Conservation (phyloP, 2,888 invertebrate species). For the Allolobophora icterica region DNA sequence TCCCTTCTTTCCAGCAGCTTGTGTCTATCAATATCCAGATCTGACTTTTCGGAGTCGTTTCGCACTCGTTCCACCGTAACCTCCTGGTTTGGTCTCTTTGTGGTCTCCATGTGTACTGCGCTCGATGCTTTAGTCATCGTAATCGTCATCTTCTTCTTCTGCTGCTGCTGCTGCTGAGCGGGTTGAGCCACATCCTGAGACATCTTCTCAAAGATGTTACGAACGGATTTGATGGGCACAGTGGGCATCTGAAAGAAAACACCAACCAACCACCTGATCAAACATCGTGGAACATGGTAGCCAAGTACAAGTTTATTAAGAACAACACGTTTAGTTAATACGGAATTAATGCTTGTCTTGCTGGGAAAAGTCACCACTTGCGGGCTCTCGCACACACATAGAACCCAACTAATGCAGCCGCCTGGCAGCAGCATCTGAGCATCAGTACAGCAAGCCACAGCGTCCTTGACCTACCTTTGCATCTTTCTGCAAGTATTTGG, state of each 20-base stretch:
- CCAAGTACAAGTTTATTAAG: not conserved
- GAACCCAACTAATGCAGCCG: not conserved
- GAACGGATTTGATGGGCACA: constrained; percentile 37
- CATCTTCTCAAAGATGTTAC: constrained; percentile 41
- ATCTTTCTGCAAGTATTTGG: too few relatives aligned
- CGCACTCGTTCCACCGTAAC: not conserved
- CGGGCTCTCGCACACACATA: not conserved
- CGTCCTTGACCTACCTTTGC: too few relatives aligned
- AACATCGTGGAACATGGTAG: not conserved
- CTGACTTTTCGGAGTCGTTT: not conserved
- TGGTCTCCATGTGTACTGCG: not conserved
- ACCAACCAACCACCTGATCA: not conserved
- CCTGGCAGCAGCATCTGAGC: not conserved
- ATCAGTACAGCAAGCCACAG: too few relatives aligned
- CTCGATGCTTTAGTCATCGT: not conserved
- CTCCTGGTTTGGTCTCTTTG: not conserved
- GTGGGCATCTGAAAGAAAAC: constrained; percentile 37
- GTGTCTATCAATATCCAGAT: not conserved
- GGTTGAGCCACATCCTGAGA: not conserved
- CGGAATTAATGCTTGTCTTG: not conserved
- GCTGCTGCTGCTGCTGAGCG: not conserved
- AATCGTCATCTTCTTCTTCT: not conserved
- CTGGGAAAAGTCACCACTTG: not conserved
- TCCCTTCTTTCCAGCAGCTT: not conserved
- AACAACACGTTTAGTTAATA: not conserved